Conservation (phyloP, 92 coral and sea anemone genomes). For the Heteractis magnifica region DNA sequence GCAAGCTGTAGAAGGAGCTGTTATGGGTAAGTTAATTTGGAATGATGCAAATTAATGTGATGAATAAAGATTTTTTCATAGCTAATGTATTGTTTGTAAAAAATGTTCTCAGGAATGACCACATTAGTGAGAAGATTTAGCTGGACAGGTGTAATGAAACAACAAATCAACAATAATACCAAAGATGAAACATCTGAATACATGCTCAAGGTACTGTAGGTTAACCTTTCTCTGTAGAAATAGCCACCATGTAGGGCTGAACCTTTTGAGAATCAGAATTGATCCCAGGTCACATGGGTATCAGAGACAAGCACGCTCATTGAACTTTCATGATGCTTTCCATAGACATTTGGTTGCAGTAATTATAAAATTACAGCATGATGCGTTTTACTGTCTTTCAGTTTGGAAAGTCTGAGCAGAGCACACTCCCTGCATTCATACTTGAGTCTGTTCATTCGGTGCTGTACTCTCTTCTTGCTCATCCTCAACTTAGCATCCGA, state of each 20-base stretch:
- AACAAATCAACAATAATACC: conserved; percentile 29
- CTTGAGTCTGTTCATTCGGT: conserved; percentile 86
- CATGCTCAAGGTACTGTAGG: conserved; percentile 88
- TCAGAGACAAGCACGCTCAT: no score
- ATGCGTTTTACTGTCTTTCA: conserved; percentile 17
- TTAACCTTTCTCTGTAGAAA: background rate
- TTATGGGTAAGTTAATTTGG: conserved; percentile 72
- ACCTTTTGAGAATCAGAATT: no score
- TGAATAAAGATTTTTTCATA: background rate
- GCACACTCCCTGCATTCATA: conserved; percentile 82
- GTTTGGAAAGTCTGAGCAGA: conserved; percentile 84
- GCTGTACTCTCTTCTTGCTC: conserved; percentile 81
- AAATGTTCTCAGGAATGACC: conserved; percentile 72
- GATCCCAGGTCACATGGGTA: no score
- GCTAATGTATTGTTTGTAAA: background rate
- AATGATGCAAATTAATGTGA: background rate
- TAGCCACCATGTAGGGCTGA: background rate
- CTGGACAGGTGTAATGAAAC: conserved; percentile 65
- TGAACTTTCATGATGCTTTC: no score
- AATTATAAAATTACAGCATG: no score
- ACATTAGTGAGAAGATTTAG: conserved; percentile 82
- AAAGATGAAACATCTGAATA: conserved; percentile 63
- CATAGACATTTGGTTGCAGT: no score
- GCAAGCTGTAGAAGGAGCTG: conserved; percentile 99
- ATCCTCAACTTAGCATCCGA: conserved; percentile 94